phyloP scores from a whole-genome alignment of 1,140 invertebrate species.

The Conus ventricosus region DNA sequence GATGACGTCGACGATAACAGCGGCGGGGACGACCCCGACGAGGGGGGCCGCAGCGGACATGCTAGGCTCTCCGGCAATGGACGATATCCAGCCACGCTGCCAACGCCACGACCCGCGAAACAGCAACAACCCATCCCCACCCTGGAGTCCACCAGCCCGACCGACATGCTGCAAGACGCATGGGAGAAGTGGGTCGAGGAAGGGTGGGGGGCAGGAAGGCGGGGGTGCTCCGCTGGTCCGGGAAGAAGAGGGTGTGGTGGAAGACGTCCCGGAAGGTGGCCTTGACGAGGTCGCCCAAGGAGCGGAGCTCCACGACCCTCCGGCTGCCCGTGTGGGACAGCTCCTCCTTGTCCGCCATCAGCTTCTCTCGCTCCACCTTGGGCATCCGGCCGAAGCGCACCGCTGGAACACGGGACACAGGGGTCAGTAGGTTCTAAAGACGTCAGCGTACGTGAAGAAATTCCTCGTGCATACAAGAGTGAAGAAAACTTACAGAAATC shows the following conservation, averaged over 20 bases:
- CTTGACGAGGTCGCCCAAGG: constrained; percentile 60
- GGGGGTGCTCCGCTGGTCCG: neutral
- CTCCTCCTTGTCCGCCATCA: constrained; percentile 82
- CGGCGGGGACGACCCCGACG: neutral
- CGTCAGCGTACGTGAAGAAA: no score
- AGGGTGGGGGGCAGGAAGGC: neutral
- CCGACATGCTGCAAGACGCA: neutral
- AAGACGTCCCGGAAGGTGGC: constrained; percentile 60
- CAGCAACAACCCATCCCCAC: neutral
- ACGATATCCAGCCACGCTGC: neutral
- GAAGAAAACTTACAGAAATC: no score
- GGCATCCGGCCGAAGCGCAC: constrained; percentile 99
- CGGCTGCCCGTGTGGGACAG: constrained; percentile 48
- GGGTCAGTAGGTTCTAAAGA: neutral
- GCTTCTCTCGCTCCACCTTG: constrained; percentile 98
- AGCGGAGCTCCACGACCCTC: constrained; percentile 59
- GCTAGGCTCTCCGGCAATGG: neutral
- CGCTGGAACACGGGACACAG: constrained; percentile 79
- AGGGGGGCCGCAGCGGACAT: neutral
- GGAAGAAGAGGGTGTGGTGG: constrained; percentile 49
- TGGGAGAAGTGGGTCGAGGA: no score
- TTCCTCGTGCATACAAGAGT: no score
- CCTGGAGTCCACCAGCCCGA: neutral
- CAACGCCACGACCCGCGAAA: neutral
- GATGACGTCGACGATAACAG: neutral